Evolutionary conservation across 2,797 vertebrate genomes (phyloP).

Genomic region (Scarus forsteni): DNA sequence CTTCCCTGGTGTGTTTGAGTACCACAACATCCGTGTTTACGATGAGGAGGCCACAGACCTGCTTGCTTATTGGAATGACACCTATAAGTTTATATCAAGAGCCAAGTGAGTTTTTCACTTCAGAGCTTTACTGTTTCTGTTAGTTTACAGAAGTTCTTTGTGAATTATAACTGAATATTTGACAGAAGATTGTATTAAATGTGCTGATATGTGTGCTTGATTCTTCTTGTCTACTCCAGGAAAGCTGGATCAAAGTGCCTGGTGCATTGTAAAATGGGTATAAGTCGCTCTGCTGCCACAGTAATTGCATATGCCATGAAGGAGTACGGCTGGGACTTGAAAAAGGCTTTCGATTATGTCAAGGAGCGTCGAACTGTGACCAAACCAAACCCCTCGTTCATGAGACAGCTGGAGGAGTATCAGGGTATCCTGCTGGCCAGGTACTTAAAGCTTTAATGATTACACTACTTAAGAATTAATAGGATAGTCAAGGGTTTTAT

Average conservation of each 20-base stretch:
- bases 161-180: too few relatives aligned
- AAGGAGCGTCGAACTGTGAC: slow-evolving; percentile 94
- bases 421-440: slow-evolving; percentile 97
- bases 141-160: not conserved
- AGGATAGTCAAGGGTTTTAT: not conserved
- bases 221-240: slow-evolving; percentile 70
- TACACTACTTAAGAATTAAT: not conserved
- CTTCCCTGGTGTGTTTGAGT: slow-evolving; percentile 96
- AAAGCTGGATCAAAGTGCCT: slow-evolving; percentile 95
- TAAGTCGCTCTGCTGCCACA: slow-evolving; percentile 96
- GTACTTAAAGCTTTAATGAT: slow-evolving; percentile 69
- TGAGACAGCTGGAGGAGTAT: slow-evolving; percentile 98
- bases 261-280: slow-evolving; percentile 99
- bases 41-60: slow-evolving; percentile 98
- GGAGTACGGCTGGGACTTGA: slow-evolving; percentile 96
- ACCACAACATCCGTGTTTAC: slow-evolving; percentile 98
- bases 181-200: too few relatives aligned
- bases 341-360: slow-evolving; percentile 92
- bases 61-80: slow-evolving; percentile 97
- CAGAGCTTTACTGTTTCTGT: not conserved
- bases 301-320: slow-evolving; percentile 99
- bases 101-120: slow-evolving; percentile 88
- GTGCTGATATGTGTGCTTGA: not conserved
- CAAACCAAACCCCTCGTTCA: slow-evolving; percentile 98
- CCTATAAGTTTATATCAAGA: slow-evolving; percentile 98